Evolutionary conservation across 37 sponge, comb jelly and placozoan genomes (phyloP).

Genomic region (Ephydatia muelleri): DNA sequence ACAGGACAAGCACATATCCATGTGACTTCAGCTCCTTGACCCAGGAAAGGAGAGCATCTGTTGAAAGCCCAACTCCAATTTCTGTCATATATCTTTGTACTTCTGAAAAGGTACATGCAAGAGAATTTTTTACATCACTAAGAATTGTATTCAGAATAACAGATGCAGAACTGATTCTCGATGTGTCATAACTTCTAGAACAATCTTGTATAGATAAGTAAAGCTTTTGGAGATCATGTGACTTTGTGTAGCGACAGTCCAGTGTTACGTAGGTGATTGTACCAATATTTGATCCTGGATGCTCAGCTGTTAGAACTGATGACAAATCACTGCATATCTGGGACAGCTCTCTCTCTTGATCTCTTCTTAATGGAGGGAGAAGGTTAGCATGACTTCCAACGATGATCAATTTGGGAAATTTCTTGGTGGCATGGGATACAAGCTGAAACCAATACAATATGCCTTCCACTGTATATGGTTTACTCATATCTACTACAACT

Average conservation of each 20-base stretch:
- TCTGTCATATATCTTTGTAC: neutral
- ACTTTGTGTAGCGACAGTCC: neutral
- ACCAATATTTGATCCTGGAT: neutral
- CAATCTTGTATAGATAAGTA: neutral
- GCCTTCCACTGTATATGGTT: neutral
- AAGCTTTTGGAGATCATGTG: neutral
- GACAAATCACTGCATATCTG: neutral
- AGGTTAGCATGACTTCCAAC: constrained; percentile 28
- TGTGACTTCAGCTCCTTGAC: neutral
- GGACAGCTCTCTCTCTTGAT: neutral
- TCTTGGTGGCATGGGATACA: neutral
- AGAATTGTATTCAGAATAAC: neutral
- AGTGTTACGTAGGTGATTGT: neutral
- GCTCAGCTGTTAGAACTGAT: neutral
- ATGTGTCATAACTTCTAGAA: neutral
- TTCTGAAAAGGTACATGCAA: neutral
- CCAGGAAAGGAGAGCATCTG: neutral
- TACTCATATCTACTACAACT: constrained; percentile 35
- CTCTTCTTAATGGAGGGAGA: neutral
- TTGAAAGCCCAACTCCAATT: neutral
- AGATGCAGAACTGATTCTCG: neutral
- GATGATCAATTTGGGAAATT: neutral
- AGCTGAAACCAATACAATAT: constrained; percentile 35
- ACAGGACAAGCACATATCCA: neutral
- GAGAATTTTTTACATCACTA: neutral